phyloP scores from a whole-genome alignment of 2,797 vertebrate species.

The Rhadinocentrus ornatus region DNA sequence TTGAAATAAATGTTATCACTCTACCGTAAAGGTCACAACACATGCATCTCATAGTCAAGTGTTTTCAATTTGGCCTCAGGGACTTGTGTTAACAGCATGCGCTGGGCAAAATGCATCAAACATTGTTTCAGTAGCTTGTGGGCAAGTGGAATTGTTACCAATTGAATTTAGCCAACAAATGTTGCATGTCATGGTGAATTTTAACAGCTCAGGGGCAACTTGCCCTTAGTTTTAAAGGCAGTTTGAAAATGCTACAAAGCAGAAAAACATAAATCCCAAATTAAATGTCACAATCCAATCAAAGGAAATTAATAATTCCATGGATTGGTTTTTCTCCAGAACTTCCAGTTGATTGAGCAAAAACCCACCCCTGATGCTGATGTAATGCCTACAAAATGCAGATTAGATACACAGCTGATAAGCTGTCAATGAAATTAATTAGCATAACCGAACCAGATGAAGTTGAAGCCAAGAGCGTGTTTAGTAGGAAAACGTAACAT shows the following conservation, averaged over 20 bases:
- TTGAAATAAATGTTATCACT: background rate
- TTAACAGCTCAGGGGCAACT: background rate
- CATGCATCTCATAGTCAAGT: background rate
- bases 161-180: background rate
- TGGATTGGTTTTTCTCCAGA: no score
- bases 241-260: background rate
- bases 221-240: background rate
- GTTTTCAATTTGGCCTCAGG: constrained; percentile 1
- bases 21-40: background rate
- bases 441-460: background rate
- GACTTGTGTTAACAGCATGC: background rate
- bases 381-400: no score
- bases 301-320: background rate
- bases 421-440: background rate
- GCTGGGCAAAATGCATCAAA: background rate
- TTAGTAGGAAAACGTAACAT: constrained; percentile 16
- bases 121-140: background rate
- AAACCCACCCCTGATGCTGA: no score
- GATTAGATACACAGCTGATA: no score
- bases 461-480: constrained; percentile 4
- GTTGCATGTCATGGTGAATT: background rate
- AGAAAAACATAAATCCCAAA: background rate
- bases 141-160: background rate
- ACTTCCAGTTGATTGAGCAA: no score
- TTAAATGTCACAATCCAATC: background rate